Conservation (phyloP, 2,888 invertebrate genomes). For the Ctena decussata region DNA sequence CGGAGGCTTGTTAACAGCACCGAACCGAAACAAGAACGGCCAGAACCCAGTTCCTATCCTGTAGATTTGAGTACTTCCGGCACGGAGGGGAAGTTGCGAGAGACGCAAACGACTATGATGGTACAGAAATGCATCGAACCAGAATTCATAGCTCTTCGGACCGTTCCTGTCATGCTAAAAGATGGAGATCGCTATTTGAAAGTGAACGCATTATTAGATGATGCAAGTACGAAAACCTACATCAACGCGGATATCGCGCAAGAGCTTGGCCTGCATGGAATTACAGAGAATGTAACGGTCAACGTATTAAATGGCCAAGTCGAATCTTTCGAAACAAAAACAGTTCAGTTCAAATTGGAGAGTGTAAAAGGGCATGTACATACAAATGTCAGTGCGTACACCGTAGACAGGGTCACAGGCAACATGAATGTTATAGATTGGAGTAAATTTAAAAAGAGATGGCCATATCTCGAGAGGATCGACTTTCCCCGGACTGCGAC, state of each 20-base stretch:
- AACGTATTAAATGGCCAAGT: conserved; percentile 25
- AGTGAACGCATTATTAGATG: conserved; percentile 55
- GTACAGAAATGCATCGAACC: too few species aligned
- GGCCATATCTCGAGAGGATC: conserved; percentile 45
- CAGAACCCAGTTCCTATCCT: too few species aligned
- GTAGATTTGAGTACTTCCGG: background rate
- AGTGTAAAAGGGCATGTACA: background rate
- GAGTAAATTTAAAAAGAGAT: conserved; percentile 24
- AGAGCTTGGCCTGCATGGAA: conserved; percentile 27
- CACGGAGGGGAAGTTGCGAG: too few species aligned
- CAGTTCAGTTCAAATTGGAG: conserved; percentile 24
- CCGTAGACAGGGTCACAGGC: conserved; percentile 42
- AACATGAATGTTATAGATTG: conserved; percentile 35
- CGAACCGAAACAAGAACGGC: too few species aligned
- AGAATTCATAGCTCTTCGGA: conserved; percentile 33
- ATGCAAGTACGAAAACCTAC: conserved; percentile 54
- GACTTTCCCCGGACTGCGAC: conserved; percentile 27
- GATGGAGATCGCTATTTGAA: conserved; percentile 5
- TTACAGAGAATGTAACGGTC: conserved; percentile 19
- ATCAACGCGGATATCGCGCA: conserved; percentile 33
- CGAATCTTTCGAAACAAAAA: conserved; percentile 29
- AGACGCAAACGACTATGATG: too few species aligned
- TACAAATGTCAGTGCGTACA: conserved; percentile 7
- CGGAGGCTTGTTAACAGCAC: too few species aligned
- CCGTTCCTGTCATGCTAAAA: conserved; percentile 48